Evolutionary conservation across 1,140 invertebrate genomes (phyloP).

Genomic region (Camponotus vicinus): DNA sequence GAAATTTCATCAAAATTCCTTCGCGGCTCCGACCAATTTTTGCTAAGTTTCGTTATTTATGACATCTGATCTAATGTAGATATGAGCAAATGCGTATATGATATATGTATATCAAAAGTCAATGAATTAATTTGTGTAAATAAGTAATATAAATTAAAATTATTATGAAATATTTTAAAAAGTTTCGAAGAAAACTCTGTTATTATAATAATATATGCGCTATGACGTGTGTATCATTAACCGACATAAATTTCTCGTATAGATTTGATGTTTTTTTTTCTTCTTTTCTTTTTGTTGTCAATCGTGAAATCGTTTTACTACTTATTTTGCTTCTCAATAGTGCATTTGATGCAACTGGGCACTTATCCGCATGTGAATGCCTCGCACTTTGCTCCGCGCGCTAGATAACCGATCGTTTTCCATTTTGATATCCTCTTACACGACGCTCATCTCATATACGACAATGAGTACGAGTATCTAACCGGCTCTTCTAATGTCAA

Average conservation of each 20-base stretch:
- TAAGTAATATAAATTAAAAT: background rate
- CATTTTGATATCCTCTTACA: constrained; percentile 67
- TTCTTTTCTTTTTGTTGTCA: constrained; percentile 63
- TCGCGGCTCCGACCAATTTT: constrained; percentile 31
- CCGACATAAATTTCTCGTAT: background rate
- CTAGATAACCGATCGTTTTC: constrained; percentile 67
- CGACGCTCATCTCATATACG: constrained; percentile 12
- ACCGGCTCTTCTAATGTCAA: constrained; percentile 37
- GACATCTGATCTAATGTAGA: background rate
- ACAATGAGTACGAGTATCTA: constrained; percentile 39
- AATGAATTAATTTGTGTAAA: background rate
- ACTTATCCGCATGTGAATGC: constrained; percentile 52
- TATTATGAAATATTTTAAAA: background rate
- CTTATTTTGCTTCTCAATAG: constrained; percentile 60
- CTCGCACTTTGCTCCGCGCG: constrained; percentile 16
- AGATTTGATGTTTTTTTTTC: constrained; percentile 37
- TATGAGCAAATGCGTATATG: background rate
- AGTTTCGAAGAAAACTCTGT: no score
- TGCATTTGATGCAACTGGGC: constrained; percentile 64
- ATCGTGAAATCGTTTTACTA: constrained; percentile 62
- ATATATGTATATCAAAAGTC: background rate
- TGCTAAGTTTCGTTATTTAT: background rate
- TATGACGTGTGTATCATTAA: constrained; percentile 21
- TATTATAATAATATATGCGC: background rate
- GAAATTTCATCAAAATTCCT: constrained; percentile 39